Base-by-base conservation (phyloP, 2,113 vertebrate genomes). In the Campylomormyrus numenius region DNA sequence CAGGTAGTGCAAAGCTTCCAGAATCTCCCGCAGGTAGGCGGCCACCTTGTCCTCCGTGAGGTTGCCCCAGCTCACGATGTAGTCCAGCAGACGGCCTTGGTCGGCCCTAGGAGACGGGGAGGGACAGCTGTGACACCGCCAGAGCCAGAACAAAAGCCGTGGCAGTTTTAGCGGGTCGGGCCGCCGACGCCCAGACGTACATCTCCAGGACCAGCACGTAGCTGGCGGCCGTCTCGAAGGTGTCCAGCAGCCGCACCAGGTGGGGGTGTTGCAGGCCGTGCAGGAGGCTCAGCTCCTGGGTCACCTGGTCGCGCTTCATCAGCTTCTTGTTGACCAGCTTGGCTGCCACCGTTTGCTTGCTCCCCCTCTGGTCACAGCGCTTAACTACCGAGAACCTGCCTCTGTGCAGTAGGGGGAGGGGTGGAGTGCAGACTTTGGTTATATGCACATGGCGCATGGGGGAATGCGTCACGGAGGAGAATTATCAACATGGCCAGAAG, bases 281-380 rank as follows among this genome's bases (percentile, higher is more conserved):
- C 93, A 98, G 97, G 93, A 98, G 94, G 90, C 96, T 96, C 89
- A 99, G 97, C 93, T 99, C 98, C 91, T 96, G 97, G 91, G 97
- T 98, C 96, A 99, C 98, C 92, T 97, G 96, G 94, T 99, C 98
- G 56, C 98, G 95, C 93, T 97, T 97, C 98, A 98, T 97, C 95
- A 99, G 93, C 94, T 98, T 99, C 96, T 99, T 99, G 95, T 97
- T 99, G 91, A 99, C 97, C 89, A 98, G 97, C 94, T 99, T 99
- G 5, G 98, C 97, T 52, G 98, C 98, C 92, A 98, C 97, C 8
- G 96, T 93, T 88, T 95, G 96, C 89, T 98, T 98, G 93, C 97
- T 97, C 92, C 97, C 97, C 70, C 95, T 97, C 94, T 98, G 98
- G 92, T 99, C 98, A 85, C 98, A 99, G 31, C 97, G 97, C 95